Percentiles rank a stretch among this genome's conserved stretches.
Conservation (phyloP, 1,140 invertebrate species). For the Ceratina calcarata region DNA sequence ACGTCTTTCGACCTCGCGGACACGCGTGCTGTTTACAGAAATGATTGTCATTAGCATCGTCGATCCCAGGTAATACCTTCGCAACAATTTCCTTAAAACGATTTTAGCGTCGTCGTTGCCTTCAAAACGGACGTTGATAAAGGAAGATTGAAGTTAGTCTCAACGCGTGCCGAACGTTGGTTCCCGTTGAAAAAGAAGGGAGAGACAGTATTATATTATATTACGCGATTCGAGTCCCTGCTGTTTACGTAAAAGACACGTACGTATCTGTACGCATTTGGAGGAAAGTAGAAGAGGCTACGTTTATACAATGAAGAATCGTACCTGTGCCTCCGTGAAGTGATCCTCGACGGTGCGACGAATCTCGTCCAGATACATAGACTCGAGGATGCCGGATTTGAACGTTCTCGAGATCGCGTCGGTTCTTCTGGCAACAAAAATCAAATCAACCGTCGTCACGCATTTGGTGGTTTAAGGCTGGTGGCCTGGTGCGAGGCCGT, state of each 20-base stretch:
- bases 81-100: too few relatives aligned
- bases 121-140: too few relatives aligned
- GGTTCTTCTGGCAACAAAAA: slow-evolving; percentile 35
- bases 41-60: too few relatives aligned
- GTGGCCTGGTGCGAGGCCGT: slow-evolving; percentile 75
- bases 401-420: slow-evolving; percentile 23
- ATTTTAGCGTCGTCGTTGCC: too few relatives aligned
- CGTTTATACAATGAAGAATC: not conserved
- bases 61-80: too few relatives aligned
- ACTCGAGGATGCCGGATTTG: slow-evolving; percentile 20
- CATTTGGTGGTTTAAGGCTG: slow-evolving; percentile 71
- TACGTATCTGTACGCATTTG: not conserved
- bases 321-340: slow-evolving; percentile 40
- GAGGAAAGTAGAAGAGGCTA: too few relatives aligned
- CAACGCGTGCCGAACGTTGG: too few relatives aligned
- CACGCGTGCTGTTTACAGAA: too few relatives aligned
- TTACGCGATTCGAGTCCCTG: slow-evolving; percentile 7
- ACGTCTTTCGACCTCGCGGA: too few relatives aligned
- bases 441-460: slow-evolving; percentile 65
- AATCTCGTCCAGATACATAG: slow-evolving; percentile 18
- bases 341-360: slow-evolving; percentile 14
- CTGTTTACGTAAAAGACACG: slow-evolving; percentile 8
- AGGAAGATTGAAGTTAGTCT: too few relatives aligned
- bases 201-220: not conserved
- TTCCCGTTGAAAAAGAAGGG: too few relatives aligned